Conservation (phyloP, 2,113 vertebrate species). For the Greenwoodochromis staneri region DNA sequence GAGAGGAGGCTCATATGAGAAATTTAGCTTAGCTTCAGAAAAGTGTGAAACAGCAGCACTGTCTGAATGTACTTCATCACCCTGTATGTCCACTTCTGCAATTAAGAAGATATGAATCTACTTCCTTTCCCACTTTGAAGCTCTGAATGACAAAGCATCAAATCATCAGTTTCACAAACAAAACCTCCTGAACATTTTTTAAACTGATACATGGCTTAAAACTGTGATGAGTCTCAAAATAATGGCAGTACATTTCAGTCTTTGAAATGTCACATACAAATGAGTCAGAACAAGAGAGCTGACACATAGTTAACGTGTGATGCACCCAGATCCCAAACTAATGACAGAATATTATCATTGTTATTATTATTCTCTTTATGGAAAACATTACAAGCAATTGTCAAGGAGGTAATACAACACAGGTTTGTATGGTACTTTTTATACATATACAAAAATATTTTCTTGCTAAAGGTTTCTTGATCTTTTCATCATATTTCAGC, state of each 20-base stretch:
- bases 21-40: not conserved
- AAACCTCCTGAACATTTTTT: not conserved
- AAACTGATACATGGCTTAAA: not conserved
- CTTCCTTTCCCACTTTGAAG: not conserved
- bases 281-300: not conserved
- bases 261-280: not conserved
- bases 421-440: not conserved
- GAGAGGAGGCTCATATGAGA: not conserved
- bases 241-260: not conserved
- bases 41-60: not conserved
- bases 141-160: not conserved
- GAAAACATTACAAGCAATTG: not conserved
- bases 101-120: not conserved
- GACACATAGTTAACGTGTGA: not conserved
- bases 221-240: not conserved
- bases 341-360: not conserved
- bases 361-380: not conserved
- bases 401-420: not conserved
- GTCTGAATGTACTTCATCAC: not conserved
- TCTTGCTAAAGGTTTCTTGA: not conserved
- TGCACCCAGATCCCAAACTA: not conserved
- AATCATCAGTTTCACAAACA: not conserved
- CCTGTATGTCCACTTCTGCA: not conserved
- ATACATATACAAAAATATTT: not conserved
- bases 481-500: not conserved